Percentiles rank a stretch among this genome's conserved stretches.
phyloP scores from a whole-genome alignment of 92 coral and sea anemone species.

The Zoanthus sansibaricus region DNA sequence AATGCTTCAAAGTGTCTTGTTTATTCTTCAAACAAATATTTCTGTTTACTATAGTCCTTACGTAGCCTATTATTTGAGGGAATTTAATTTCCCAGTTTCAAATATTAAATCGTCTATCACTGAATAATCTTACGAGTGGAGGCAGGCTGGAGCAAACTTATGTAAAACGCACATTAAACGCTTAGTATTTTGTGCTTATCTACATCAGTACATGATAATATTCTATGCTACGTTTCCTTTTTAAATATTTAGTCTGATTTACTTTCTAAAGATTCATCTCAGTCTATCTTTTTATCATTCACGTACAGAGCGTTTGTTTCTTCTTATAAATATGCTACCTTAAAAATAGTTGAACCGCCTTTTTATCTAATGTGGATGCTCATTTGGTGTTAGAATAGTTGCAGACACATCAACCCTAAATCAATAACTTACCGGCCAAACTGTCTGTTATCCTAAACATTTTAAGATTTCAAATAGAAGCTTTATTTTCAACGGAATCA shows the following conservation, averaged over 20 bases:
- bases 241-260: conserved; percentile 10
- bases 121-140: neutral
- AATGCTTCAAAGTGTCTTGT: neutral
- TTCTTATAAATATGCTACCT: neutral
- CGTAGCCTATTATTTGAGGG: neutral
- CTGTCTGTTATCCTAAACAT: neutral
- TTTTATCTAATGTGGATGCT: neutral
- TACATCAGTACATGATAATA: neutral
- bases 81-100: neutral
- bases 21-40: neutral
- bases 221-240: neutral
- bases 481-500: conserved; percentile 10
- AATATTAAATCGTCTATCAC: neutral
- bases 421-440: neutral
- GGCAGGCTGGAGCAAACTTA: neutral
- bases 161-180: neutral
- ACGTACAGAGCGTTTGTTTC: neutral
- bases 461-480: too few species aligned
- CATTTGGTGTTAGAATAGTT: neutral
- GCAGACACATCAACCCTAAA: neutral
- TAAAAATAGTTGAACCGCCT: neutral
- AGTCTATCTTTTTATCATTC: neutral
- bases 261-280: neutral
- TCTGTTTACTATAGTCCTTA: neutral
- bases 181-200: neutral